Evolutionary conservation across 1,140 invertebrate species (phyloP).

Genomic region (Calosoma granatense): DNA sequence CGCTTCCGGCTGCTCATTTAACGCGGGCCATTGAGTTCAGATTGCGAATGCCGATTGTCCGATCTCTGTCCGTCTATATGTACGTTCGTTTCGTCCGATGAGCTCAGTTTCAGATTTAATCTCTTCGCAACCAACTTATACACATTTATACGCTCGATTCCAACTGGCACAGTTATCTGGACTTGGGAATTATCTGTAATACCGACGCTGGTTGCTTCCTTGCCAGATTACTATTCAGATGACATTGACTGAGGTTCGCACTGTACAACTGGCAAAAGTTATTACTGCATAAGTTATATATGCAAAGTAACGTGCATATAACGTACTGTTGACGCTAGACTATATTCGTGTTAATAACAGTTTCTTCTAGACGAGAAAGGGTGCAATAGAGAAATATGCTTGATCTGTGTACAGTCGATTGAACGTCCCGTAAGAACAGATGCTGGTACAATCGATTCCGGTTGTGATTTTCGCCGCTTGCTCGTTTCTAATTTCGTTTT

Average conservation of each 20-base stretch:
- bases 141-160: no score
- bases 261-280: no score
- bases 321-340: no score
- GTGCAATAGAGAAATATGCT: not conserved
- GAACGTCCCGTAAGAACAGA: not conserved
- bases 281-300: no score
- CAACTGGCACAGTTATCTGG: not conserved
- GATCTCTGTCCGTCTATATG: no score
- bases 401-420: not conserved
- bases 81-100: not conserved
- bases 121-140: no score
- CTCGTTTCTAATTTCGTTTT: not conserved
- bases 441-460: not conserved
- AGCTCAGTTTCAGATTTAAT: not conserved
- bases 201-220: no score
- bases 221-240: no score
- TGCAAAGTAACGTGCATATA: no score
- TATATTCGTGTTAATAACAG: no score
- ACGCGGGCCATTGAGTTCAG: not conserved
- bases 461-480: not conserved
- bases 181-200: not conserved
- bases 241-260: no score
- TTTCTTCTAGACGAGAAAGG: no score
- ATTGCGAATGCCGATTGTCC: not conserved
- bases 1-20: not conserved